Evolutionary conservation across 2,113 vertebrate species (phyloP).

Genomic region (Solea solea): DNA sequence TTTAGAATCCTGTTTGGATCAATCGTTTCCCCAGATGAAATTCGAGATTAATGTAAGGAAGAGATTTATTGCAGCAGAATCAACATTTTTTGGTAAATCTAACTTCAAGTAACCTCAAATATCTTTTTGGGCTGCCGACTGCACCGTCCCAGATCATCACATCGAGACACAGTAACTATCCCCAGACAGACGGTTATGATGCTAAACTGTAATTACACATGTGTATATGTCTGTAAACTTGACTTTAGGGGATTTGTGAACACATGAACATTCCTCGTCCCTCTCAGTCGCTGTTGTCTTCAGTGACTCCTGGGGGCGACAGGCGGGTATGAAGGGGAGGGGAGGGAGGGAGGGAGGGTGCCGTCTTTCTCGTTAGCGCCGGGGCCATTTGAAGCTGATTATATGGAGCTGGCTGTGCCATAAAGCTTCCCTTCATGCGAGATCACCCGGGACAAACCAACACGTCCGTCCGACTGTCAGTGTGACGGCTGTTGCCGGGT

Average conservation of each 20-base stretch:
- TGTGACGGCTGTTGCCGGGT: constrained; percentile 75
- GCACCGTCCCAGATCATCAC: not conserved
- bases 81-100: not conserved
- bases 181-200: constrained; percentile 22
- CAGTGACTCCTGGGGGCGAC: constrained; percentile 57
- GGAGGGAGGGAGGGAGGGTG: constrained; percentile 29
- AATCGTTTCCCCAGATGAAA: no score
- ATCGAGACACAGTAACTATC: constrained; percentile 18
- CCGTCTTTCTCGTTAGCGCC: constrained; percentile 60
- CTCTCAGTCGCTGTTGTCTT: constrained; percentile 56
- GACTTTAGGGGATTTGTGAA: constrained; percentile 13
- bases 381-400: constrained; percentile 68
- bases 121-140: constrained; percentile 21
- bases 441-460: constrained; percentile 58
- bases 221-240: not conserved
- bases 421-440: constrained; percentile 76
- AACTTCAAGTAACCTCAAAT: constrained; percentile 30
- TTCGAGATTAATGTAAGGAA: not conserved
- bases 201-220: constrained; percentile 10
- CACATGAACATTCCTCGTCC: constrained; percentile 33
- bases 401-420: constrained; percentile 72
- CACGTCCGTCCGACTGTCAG: constrained; percentile 73
- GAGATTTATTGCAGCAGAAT: constrained; percentile 25
- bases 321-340: constrained; percentile 33
- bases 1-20: not conserved